Conservation (phyloP, 2,797 vertebrate genomes). For the Erethizon dorsatum region DNA sequence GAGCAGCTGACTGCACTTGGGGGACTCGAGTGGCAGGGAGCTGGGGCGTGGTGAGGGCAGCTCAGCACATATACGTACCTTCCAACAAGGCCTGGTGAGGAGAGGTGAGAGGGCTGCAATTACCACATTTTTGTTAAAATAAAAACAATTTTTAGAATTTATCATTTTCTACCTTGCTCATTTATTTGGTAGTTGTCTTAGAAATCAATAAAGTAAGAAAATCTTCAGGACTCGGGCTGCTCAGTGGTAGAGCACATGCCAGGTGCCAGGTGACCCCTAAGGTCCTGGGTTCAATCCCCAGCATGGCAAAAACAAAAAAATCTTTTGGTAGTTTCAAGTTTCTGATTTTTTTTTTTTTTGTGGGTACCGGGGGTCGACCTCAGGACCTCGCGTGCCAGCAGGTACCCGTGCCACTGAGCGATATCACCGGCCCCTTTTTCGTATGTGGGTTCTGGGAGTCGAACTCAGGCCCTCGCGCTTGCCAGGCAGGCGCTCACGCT, state of each 20-base stretch:
- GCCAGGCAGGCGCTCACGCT: too few relatives aligned
- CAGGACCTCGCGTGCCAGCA: too few relatives aligned
- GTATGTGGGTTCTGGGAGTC: too few relatives aligned
- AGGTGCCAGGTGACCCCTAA: too few relatives aligned
- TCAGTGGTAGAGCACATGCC: background rate
- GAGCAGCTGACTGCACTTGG: too few relatives aligned
- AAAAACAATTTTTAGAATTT: slow-evolving; percentile 50
- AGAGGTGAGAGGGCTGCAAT: background rate
- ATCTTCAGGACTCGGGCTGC: background rate
- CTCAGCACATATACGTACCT: background rate
- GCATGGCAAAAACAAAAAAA: background rate
- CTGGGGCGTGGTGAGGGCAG: background rate
- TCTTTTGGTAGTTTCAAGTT: background rate
- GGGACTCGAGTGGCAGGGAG: background rate
- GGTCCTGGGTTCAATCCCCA: background rate
- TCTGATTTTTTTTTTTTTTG: background rate
- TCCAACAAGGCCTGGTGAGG: background rate
- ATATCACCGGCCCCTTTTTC: too few relatives aligned
- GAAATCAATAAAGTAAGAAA: slow-evolving; percentile 21
- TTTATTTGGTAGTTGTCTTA: background rate
- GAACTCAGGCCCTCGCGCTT: too few relatives aligned
- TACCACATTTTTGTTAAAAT: background rate
- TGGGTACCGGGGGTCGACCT: too few relatives aligned
- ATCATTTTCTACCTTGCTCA: background rate
- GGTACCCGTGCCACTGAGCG: too few relatives aligned